Percentiles rank a stretch among this genome's conserved stretches.
These are phyloP conservation scores for Podarcis muralis DNA, from an alignment of 2,113 vertebrate genomes.

Conservation along the genomic window DNA sequence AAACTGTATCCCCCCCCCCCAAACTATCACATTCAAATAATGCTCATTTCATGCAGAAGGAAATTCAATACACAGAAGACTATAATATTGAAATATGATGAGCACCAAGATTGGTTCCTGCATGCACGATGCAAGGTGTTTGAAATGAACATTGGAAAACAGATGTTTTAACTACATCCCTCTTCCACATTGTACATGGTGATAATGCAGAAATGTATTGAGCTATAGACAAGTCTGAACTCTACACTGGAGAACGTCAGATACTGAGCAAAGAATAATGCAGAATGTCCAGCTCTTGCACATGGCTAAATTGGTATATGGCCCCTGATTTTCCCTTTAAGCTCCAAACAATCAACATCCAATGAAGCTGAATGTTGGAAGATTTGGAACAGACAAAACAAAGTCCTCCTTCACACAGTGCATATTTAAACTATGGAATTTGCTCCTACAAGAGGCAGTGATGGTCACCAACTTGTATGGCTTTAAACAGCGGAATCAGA, in stretches of 20 bases:
- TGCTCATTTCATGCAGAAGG: conserved; percentile 23
- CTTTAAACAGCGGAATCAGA: too few relatives aligned
- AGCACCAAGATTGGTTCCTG: conserved; percentile 27
- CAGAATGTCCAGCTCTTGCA: neutral
- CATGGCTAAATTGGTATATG: neutral
- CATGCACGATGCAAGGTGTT: conserved; percentile 19
- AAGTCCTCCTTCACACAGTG: too few relatives aligned
- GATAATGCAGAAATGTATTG: neutral
- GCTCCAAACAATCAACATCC: neutral
- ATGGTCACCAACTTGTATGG: too few relatives aligned
- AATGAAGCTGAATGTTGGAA: too few relatives aligned
- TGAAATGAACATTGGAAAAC: conserved; percentile 18
- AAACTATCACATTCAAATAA: conserved; percentile 16
- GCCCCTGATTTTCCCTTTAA: neutral
- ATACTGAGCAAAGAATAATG: neutral
- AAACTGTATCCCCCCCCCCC: conserved; percentile 35
- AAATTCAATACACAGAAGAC: conserved; percentile 38
- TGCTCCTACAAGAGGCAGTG: too few relatives aligned
- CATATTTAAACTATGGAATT: too few relatives aligned
- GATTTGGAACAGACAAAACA: too few relatives aligned
- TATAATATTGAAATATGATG: conserved; percentile 32
- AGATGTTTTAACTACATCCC: neutral
- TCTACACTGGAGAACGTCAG: neutral
- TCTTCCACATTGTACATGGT: neutral
- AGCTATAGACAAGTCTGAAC: neutral